Evolutionary conservation across 2,113 vertebrate genomes (phyloP), one percentile per base, ranked within the genome.

Genomic region (Thomomys bottae): DNA sequence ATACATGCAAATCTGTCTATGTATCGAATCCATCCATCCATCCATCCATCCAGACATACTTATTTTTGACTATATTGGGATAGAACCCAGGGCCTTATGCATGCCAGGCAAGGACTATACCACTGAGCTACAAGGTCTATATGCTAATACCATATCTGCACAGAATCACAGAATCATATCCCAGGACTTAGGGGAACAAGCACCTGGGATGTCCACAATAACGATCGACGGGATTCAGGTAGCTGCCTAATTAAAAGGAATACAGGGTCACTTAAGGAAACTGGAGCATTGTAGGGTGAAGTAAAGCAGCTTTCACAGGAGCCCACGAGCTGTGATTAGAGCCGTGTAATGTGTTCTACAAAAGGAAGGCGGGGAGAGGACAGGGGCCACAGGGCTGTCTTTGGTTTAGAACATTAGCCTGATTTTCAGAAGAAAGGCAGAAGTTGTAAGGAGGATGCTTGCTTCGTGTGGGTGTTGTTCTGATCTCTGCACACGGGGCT

Each of bases 261-360:
- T 59, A 21, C 57, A 26, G 73, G 49, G 81, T 77, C 88, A 73
- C 38, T 59, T 21, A 40, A 83, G 92, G 90, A 84, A 84, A 82
- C 68, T 82, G 78, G 92, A 78, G 49, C 88, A 32, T 75, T 11
- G 24, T 2, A 45, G 85, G 45, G 66, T 26, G 28, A 64, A 70
- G 81, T 12, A 42, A 34, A 83, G n/a, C 30, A 5, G 38, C 67
- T 73, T 12, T 36, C 59, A 84, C 89, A 57, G 26, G 72, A 95
- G 70, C 73, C 6, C 57, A 8, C 49, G 73, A 84, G 30, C 77
- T 71, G 26, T 49, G 49, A 54, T 24, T 90, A 76, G 78, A 78
- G 42, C 38, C 23, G 57, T 30, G 49, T 26, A 67, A 64, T 0
- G 0, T 14, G 59, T 57, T 57, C 88, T 73, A 36, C 36, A 73